A percentile compares a stretch with the other conserved stretches of the same genome.
Evolutionary conservation across 2,113 vertebrate genomes (phyloP).

Genomic region (Perca flavescens): DNA sequence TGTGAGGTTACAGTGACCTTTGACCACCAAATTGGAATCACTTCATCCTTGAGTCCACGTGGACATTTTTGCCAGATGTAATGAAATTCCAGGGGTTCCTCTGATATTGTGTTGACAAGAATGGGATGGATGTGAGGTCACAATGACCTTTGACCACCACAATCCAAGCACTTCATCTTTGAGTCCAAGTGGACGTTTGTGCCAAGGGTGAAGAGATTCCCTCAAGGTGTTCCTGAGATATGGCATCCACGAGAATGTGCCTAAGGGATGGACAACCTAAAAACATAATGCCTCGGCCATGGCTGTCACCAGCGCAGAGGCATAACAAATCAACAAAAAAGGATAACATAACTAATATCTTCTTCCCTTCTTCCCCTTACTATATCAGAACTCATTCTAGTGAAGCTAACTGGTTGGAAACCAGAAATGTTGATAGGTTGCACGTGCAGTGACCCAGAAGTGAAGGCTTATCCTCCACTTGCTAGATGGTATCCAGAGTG

Average conservation of each 20-base stretch:
- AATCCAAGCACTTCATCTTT: background rate
- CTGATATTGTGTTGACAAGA: too few relatives aligned
- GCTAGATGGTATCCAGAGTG: constrained; percentile 21
- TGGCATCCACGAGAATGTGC: too few relatives aligned
- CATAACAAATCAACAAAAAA: background rate
- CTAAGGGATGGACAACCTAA: background rate
- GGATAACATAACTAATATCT: background rate
- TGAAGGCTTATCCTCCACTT: constrained; percentile 40
- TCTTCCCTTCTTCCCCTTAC: background rate
- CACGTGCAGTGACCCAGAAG: constrained; percentile 52
- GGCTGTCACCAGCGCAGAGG: background rate
- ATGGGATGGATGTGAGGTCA: too few relatives aligned
- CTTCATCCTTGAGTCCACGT: background rate
- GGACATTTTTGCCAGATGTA: too few relatives aligned
- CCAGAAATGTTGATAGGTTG: constrained; percentile 20
- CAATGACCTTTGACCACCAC: background rate
- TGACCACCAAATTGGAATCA: background rate
- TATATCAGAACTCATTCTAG: constrained; percentile 5
- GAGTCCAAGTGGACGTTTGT: background rate
- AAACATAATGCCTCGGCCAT: background rate
- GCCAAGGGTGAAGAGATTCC: too few relatives aligned
- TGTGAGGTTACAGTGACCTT: background rate
- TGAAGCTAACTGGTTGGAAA: constrained; percentile 26
- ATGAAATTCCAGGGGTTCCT: too few relatives aligned
- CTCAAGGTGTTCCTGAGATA: too few relatives aligned